Evolutionary conservation across 2,113 vertebrate genomes (phyloP).

Genomic region (Setophaga coronata): DNA sequence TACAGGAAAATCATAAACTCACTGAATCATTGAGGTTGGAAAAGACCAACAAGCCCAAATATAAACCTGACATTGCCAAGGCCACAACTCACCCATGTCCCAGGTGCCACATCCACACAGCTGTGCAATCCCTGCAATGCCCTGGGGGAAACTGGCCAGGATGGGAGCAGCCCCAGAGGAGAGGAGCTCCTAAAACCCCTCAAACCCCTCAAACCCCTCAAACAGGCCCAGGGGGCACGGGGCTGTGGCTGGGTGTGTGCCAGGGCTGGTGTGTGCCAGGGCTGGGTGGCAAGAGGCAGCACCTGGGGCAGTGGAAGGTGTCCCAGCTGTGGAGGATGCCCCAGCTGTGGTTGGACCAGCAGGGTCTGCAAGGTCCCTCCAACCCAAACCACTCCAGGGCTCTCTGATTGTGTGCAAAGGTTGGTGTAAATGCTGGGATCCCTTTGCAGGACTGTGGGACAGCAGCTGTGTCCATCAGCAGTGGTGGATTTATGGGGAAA

Average conservation of each 20-base stretch:
- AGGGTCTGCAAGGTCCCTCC: not conserved
- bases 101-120: not conserved
- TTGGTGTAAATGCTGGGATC: rapidly evolving
- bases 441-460: rapidly evolving
- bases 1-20: rapidly evolving
- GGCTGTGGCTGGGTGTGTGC: not conserved
- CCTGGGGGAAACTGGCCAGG: not conserved
- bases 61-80: not conserved
- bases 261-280: not conserved
- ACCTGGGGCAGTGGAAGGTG: no score
- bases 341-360: not conserved
- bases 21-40: rapidly evolving
- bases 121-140: not conserved
- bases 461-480: rapidly evolving
- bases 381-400: not conserved
- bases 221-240: not conserved
- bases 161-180: not conserved
- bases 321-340: no score
- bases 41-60: not conserved
- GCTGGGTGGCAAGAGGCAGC: no score
- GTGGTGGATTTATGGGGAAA: rapidly evolving
- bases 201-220: not conserved
- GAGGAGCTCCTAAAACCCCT: not conserved
- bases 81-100: rapidly evolving
- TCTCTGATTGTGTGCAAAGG: not conserved